These are phyloP conservation scores for Panthera tigris DNA, from an alignment of 2,113 vertebrate genomes.

Conservation along the genomic window DNA sequence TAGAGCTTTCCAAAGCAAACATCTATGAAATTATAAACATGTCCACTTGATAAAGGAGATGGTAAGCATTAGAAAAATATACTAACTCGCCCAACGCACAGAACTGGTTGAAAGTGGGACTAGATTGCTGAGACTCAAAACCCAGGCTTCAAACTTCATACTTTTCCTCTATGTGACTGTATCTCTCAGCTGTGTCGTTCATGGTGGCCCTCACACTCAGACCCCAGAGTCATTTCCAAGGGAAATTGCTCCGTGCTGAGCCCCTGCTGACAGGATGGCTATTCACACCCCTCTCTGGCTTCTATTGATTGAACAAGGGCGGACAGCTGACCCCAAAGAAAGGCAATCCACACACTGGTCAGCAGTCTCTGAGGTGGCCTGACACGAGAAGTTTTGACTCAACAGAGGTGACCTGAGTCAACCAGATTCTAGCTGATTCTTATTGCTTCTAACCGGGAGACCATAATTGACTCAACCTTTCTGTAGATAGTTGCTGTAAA, in stretches of 20 bases:
- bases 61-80: background rate
- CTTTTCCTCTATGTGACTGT: background rate
- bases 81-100: background rate
- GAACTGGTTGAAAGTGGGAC: background rate
- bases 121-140: background rate
- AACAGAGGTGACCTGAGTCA: conserved; percentile 45
- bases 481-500: background rate
- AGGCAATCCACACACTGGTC: background rate
- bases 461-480: conserved; percentile 33
- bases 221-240: background rate
- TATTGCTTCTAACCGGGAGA: conserved; percentile 16
- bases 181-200: background rate
- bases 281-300: background rate
- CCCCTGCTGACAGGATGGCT: background rate
- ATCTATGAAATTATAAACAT: background rate
- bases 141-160: background rate
- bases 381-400: conserved; percentile 53
- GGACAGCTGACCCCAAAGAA: background rate
- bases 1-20: background rate
- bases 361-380: background rate
- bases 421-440: conserved; percentile 37
- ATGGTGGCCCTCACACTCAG: background rate
- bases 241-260: background rate
- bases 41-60: background rate
- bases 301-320: background rate